Evolutionary conservation across 2,113 vertebrate genomes (phyloP).

Genomic region (Oreotrochilus melanogaster): DNA sequence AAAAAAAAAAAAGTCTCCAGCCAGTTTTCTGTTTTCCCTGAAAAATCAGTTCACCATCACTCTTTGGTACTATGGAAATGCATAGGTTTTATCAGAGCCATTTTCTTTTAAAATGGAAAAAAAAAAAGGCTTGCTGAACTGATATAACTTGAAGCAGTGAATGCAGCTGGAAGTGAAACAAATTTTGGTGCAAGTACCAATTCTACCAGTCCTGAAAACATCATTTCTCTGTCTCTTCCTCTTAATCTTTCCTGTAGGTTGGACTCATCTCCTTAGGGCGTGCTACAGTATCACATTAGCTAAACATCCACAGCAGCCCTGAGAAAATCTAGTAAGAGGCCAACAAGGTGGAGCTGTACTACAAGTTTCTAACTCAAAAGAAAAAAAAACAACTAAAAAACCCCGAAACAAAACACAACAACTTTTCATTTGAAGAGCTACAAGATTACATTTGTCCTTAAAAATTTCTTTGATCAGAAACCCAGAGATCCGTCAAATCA

Average conservation of each 20-base stretch:
- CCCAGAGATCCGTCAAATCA: slow-evolving; percentile 28
- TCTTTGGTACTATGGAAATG: not conserved
- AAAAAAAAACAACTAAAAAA: not conserved
- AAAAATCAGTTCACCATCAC: not conserved
- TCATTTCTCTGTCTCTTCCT: not conserved
- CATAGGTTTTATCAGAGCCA: not conserved
- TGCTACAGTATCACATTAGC: not conserved
- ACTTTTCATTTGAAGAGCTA: slow-evolving; percentile 16
- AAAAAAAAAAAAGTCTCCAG: not conserved
- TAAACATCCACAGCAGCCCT: not conserved
- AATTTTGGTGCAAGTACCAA: not conserved
- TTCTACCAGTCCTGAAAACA: not conserved
- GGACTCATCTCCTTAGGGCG: not conserved
- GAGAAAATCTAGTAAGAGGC: not conserved
- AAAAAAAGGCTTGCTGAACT: not conserved
- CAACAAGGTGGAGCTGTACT: slow-evolving; percentile 39
- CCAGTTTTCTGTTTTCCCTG: not conserved
- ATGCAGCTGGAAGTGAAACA: not conserved
- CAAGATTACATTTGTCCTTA: slow-evolving; percentile 52
- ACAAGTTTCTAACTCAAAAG: not conserved
- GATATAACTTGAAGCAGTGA: not conserved
- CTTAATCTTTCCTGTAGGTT: not conserved
- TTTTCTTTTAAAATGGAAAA: not conserved
- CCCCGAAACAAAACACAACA: not conserved
- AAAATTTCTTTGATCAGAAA: slow-evolving; percentile 63